A percentile compares a stretch with the other conserved stretches of the same genome.
Conservation (phyloP, 2,888 invertebrate genomes). For the Leptodirus hochenwartii region DNA sequence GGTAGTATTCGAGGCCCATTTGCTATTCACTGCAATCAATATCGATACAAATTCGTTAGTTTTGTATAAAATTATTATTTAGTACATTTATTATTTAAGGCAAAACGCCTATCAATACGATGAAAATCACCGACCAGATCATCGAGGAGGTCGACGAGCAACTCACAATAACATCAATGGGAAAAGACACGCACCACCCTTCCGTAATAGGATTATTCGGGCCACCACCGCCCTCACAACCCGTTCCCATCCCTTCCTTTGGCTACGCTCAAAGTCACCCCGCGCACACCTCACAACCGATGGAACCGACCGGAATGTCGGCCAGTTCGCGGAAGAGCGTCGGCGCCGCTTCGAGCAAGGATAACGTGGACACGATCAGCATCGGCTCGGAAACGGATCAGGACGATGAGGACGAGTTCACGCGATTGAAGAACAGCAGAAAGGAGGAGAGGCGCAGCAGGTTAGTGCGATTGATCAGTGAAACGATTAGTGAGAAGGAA, state of each 20-base stretch:
- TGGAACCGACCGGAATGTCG: background rate
- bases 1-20: too few relatives aligned
- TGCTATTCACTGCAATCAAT: too few relatives aligned
- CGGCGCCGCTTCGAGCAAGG: conserved; percentile 10
- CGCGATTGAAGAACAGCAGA: conserved; percentile 45
- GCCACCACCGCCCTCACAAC: conserved; percentile 23
- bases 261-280: too few relatives aligned
- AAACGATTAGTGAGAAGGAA: too few relatives aligned
- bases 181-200: conserved; percentile 34
- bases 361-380: conserved; percentile 23
- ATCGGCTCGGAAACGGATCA: conserved; percentile 25
- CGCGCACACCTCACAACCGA: too few relatives aligned
- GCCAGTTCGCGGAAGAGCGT: background rate
- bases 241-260: conserved; percentile 32
- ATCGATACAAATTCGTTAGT: too few relatives aligned
- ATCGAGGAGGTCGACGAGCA: conserved; percentile 70
- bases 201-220: conserved; percentile 44
- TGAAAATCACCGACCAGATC: conserved; percentile 51
- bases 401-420: conserved; percentile 45
- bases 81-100: too few relatives aligned
- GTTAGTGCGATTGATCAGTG: conserved; percentile 11
- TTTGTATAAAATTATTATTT: too few relatives aligned
- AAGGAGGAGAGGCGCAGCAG: conserved; percentile 42
- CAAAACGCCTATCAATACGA: conserved; percentile 16
- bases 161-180: conserved; percentile 56